phyloP scores from a whole-genome alignment of 2,113 vertebrate genomes.

The Proterorhinus semilunaris region DNA sequence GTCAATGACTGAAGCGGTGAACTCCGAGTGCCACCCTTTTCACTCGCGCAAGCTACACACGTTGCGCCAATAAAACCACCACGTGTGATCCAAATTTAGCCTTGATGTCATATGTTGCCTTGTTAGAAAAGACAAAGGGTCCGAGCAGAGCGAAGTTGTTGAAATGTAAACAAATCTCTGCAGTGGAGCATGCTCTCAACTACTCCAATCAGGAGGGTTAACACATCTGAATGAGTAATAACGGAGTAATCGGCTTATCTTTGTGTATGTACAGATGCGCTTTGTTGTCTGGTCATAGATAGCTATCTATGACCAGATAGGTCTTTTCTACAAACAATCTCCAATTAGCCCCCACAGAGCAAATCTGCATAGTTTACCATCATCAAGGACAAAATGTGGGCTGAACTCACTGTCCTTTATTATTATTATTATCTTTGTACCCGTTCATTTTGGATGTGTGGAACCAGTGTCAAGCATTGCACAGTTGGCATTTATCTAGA shows the following conservation, averaged over 20 bases:
- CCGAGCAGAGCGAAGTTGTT: constrained; percentile 1
- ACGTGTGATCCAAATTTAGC: constrained; percentile 44
- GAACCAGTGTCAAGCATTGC: constrained; percentile 6
- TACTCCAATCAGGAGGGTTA: neutral
- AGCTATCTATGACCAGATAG: too few species aligned
- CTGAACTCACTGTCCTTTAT: too few species aligned
- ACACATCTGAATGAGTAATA: neutral
- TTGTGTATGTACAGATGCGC: neutral
- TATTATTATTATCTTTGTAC: constrained; percentile 20
- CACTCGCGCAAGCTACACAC: neutral
- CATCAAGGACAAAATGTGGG: neutral
- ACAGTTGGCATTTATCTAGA: constrained; percentile 1
- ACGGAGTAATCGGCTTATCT: neutral
- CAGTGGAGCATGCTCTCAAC: neutral
- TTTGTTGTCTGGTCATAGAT: neutral
- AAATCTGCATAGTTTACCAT: neutral
- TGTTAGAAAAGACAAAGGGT: constrained; percentile 22
- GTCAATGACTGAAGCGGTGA: constrained; percentile 5
- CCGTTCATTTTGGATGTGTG: constrained; percentile 5
- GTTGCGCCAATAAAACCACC: constrained; percentile 25
- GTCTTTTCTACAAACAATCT: too few species aligned
- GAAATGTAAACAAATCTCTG: neutral
- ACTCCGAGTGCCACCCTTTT: constrained; percentile 2
- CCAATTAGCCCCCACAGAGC: neutral
- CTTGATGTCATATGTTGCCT: constrained; percentile 37